phyloP scores from a whole-genome alignment of 2,888 invertebrate genomes.

The Spicauda simplicius region DNA sequence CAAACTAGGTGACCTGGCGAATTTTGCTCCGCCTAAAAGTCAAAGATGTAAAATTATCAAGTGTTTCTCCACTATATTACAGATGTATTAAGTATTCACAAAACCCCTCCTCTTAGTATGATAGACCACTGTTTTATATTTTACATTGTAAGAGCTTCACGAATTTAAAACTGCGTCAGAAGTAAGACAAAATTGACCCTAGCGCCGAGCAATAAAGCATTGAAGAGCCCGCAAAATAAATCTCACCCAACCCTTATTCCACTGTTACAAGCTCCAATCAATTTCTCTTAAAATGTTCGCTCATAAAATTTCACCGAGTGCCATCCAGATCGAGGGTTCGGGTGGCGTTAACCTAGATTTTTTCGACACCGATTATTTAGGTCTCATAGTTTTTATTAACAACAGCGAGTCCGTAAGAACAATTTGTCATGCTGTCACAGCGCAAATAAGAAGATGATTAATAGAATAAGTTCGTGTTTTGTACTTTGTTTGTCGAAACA shows the following conservation, averaged over 20 bases:
- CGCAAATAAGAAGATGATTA: constrained; percentile 32
- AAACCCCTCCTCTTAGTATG: no score
- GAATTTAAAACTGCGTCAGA: no score
- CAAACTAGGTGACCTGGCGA: no score
- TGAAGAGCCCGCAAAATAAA: constrained; percentile 13
- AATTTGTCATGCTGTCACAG: constrained; percentile 32
- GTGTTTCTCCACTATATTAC: no score
- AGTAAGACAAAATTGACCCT: neutral
- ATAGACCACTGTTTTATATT: no score
- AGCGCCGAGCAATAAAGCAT: neutral
- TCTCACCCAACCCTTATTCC: constrained; percentile 2
- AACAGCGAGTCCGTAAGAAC: constrained; percentile 11
- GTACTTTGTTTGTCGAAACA: constrained; percentile 10
- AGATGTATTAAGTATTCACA: no score
- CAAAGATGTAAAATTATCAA: no score
- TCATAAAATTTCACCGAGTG: constrained; percentile 24
- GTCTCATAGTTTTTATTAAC: constrained; percentile 17
- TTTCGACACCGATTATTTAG: constrained; percentile 28
- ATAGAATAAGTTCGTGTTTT: constrained; percentile 32
- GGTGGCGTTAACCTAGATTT: constrained; percentile 23
- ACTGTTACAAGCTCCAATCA: constrained; percentile 19
- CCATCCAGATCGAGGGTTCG: constrained; percentile 20
- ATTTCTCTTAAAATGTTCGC: constrained; percentile 29
- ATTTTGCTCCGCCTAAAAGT: no score
- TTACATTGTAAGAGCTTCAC: no score